phyloP scores from a whole-genome alignment of 2,888 invertebrate genomes.

The Rugalucina vietnamica region DNA sequence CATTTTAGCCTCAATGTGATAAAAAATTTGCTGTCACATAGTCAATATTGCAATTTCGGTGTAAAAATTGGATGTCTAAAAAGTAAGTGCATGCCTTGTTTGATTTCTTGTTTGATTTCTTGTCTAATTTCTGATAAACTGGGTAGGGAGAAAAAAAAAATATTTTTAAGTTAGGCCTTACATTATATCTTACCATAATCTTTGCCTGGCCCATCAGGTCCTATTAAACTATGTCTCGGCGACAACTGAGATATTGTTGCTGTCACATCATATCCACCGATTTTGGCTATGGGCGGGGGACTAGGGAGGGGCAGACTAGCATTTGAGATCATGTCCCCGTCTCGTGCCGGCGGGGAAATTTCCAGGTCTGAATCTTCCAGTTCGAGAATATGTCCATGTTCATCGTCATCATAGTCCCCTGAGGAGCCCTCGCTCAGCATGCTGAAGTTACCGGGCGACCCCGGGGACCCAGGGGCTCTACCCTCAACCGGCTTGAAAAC shows the following conservation, averaged over 20 bases:
- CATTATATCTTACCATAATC: conserved; percentile 47
- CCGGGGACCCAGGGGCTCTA: conserved; percentile 18
- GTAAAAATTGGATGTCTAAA: too few relatives aligned
- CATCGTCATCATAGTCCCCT: conserved; percentile 55
- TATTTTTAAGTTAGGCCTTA: too few relatives aligned
- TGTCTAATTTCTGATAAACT: too few relatives aligned
- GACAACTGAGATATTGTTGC: conserved; percentile 57
- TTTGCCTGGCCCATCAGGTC: conserved; percentile 28
- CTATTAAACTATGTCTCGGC: conserved; percentile 53
- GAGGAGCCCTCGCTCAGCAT: conserved; percentile 73
- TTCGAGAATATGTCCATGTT: conserved; percentile 60
- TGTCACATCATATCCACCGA: conserved; percentile 50
- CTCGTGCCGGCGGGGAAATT: conserved; percentile 65
- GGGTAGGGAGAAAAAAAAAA: too few relatives aligned
- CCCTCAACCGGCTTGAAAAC: conserved; percentile 20
- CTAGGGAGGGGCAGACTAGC: conserved; percentile 72
- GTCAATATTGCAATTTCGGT: too few relatives aligned
- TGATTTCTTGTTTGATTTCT: too few relatives aligned
- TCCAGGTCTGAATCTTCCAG: conserved; percentile 73
- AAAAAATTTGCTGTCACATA: too few relatives aligned
- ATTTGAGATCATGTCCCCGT: conserved; percentile 72
- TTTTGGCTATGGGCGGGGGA: conserved; percentile 65
- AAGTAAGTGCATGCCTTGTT: too few relatives aligned
- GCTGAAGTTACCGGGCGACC: conserved; percentile 66
- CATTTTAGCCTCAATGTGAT: too few relatives aligned